A percentile compares a stretch with the other conserved stretches of the same genome.
Conservation (phyloP, 1,140 invertebrate species). For the Manduca sexta region DNA sequence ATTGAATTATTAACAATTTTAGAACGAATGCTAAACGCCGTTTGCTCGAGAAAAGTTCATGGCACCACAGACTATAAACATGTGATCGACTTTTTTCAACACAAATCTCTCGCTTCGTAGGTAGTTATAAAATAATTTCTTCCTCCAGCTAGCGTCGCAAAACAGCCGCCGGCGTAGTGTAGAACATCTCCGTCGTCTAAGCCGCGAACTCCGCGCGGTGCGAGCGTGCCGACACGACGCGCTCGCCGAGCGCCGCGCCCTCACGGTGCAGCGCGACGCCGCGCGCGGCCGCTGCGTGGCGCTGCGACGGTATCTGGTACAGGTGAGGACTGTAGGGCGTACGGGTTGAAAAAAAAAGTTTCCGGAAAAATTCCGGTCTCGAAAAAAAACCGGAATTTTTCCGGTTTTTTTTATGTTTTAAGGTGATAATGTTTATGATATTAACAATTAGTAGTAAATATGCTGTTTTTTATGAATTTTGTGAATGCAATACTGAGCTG, state of each 20-base stretch:
- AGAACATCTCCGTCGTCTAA: slow-evolving; percentile 45
- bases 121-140: no score
- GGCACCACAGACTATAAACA: no score
- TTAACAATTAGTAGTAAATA: no score
- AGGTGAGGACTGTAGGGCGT: slow-evolving; percentile 21
- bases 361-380: not conserved
- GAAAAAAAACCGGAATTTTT: not conserved
- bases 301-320: slow-evolving; percentile 28
- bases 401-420: not conserved
- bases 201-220: slow-evolving; percentile 45
- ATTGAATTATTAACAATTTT: no score
- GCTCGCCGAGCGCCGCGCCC: slow-evolving; percentile 27
- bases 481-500: no score
- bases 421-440: no score
- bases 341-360: not conserved
- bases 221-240: slow-evolving; percentile 42
- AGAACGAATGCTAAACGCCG: no score
- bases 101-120: not conserved
- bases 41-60: no score
- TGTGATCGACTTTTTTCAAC: no score
- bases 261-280: slow-evolving; percentile 25
- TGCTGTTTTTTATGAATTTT: no score
- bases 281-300: slow-evolving; percentile 22
- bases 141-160: slow-evolving; percentile 50
- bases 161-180: slow-evolving; percentile 53